Base-by-base conservation (phyloP, 2,888 invertebrate species). In the Heliconius erato region DNA sequence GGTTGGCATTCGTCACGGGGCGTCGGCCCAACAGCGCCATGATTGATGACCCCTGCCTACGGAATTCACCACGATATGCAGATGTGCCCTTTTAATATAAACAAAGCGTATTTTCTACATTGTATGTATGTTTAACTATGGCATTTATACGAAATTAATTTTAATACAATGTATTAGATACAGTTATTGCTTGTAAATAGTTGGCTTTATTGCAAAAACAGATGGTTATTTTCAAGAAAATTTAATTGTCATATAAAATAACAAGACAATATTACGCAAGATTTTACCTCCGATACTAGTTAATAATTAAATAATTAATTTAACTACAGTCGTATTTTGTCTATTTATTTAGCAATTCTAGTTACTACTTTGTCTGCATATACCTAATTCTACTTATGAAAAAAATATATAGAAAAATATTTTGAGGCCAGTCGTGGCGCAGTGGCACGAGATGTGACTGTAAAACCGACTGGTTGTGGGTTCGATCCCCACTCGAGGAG, bases 1-100 rank as follows among this genome's bases (percentile, higher is more conserved):
- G 92, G 91, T 91, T 94, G 93, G 94, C 92, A 95, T 95, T 94
- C 94, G 95, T 95, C 95, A 94, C 92, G 94, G 94, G 94, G 93
- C 93, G 93, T 91, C 91, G 88, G 87, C 87, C 88, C 84, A 87
- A 84, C 85, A 80, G 85, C 71, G 85, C 83, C 88, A 89, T 95
- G 95, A 95, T 95, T 95, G 95, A 95, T 95, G 93, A 91, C 90
- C 90, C 86, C 86, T 83, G 87, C 87, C 86, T 76, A 63, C 77
- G 79, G 84, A 81, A 82, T 85, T 35, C 63, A 78, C 84, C 84
- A 44, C 78, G 68, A 78, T 82, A 80, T 82, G 83, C 82, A 83
- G 83, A 84, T 82, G 84, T 81, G 69, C 80, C 74, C 82, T 82
- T 85, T 82, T 69, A 77, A 74, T 76, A 76, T 49, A 65, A 28